Evolutionary conservation across 2,888 invertebrate species (phyloP), one percentile per base, ranked within the genome.

Genomic region (Drosophila mayaguana): DNA sequence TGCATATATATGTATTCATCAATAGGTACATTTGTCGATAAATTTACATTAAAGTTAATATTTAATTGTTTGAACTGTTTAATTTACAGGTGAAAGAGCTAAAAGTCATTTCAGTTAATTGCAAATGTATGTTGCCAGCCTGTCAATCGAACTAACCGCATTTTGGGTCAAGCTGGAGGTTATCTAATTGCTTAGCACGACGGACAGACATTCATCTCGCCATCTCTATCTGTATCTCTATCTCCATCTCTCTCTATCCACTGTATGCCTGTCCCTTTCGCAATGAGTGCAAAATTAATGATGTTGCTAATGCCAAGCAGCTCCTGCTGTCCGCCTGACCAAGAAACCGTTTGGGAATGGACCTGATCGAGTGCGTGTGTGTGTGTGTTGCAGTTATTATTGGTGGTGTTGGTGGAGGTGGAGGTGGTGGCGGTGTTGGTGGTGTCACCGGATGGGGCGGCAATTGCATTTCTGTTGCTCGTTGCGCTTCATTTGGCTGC

Each of bases 401-500:
- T 22, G 14, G 4, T 16, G 51, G 7, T 32, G 45, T 36, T 22
- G 14, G 4, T 16, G 51, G 7, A 3, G 9, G 4, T 28, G 32
- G 11, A 11, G 32, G 28, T 28, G 28, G 28, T 8, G 28, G 32
- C 11, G 32, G 32, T 32, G 32, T 9, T 32, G 32, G 32, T 32
- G 32, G 32, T 32, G 32, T 7, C 42, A 42, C 43, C 62, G 53
- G 40, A 54, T 65, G 61, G 50, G 20, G 8, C 34, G 53, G 51
- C 61, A 80, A 75, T 67, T 73, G 78, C 78, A 71, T 63, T 76
- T 67, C 76, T 57, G 46, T 51, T 20, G 32, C 8, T 11, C 34
- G 75, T 40, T 83, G 72, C 73, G 80, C 75, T 83, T 80, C 81
- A 80, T 75, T 75, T 80, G 65, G 51, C 66, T 63, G 78, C 70